These are phyloP conservation scores for Chaetodon trifasciatus DNA, from an alignment of 2,797 vertebrate genomes.

Conservation along the genomic window DNA sequence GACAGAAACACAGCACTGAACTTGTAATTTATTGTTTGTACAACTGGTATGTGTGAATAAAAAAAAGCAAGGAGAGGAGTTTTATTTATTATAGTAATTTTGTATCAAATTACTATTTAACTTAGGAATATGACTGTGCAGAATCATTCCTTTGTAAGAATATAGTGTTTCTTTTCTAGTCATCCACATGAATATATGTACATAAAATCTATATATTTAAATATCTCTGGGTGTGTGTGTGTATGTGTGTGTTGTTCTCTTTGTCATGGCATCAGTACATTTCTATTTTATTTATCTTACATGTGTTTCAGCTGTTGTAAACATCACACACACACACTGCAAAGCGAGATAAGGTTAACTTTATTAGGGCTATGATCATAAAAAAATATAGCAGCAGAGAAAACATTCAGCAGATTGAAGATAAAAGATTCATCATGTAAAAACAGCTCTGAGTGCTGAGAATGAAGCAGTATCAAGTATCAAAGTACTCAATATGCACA, in stretches of 20 bases:
- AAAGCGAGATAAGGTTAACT: not conserved
- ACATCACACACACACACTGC: not conserved
- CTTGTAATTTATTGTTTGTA: constrained; percentile 99
- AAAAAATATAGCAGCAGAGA: not conserved
- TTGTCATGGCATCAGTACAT: not conserved
- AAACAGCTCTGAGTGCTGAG: no score
- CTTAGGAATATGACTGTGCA: constrained; percentile 90
- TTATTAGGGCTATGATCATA: not conserved
- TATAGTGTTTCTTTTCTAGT: constrained; percentile 86
- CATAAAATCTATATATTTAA: constrained; percentile 89
- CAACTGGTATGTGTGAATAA: constrained; percentile 93
- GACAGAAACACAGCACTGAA: constrained; percentile 95
- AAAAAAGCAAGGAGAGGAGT: constrained; percentile 89
- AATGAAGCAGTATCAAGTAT: no score
- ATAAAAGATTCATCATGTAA: not conserved
- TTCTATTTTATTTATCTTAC: not conserved
- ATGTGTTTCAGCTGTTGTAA: not conserved
- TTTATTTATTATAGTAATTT: constrained; percentile 95
- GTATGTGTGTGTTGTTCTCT: constrained; percentile 57
- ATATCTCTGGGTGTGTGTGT: constrained; percentile 57
- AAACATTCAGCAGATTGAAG: not conserved
- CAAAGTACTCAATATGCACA: no score
- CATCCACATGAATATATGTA: constrained; percentile 86
- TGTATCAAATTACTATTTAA: constrained; percentile 93
- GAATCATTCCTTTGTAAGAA: constrained; percentile 90